phyloP scores from a whole-genome alignment of 1,140 invertebrate genomes.

The Arctopsyche grandis region DNA sequence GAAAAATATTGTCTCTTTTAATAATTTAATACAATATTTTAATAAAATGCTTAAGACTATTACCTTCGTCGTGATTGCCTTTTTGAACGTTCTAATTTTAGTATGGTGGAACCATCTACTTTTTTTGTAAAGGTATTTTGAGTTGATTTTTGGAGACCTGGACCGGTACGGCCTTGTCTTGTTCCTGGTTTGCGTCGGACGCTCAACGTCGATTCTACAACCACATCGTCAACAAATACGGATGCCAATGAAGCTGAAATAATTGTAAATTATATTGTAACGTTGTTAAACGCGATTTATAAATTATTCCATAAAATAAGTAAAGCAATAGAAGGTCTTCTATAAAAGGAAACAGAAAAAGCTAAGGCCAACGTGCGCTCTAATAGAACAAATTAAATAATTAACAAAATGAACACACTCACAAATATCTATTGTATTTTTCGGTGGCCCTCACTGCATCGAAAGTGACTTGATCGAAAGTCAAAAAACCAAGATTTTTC shows the following conservation, averaged over 20 bases:
- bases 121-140: slow-evolving; percentile 10
- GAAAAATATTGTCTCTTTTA: slow-evolving; percentile 18
- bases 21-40: no score
- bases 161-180: slow-evolving; percentile 52
- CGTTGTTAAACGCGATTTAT: background rate
- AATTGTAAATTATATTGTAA: background rate
- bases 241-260: slow-evolving; percentile 46
- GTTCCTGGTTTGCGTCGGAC: slow-evolving; percentile 58
- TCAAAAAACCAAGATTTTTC: no score
- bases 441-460: no score
- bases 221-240: slow-evolving; percentile 58
- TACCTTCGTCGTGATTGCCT: slow-evolving; percentile 40
- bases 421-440: no score
- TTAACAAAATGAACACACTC: no score
- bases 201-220: slow-evolving; percentile 60
- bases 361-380: no score
- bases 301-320: background rate
- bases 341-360: no score
- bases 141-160: slow-evolving; percentile 6
- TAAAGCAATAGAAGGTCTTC: background rate
- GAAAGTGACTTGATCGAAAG: no score
- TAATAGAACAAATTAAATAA: no score
- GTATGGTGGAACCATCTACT: slow-evolving; percentile 41
- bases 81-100: slow-evolving; percentile 40
- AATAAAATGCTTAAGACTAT: background rate